phyloP scores from a whole-genome alignment of 2,888 invertebrate genomes.

The Spodoptera littoralis region DNA sequence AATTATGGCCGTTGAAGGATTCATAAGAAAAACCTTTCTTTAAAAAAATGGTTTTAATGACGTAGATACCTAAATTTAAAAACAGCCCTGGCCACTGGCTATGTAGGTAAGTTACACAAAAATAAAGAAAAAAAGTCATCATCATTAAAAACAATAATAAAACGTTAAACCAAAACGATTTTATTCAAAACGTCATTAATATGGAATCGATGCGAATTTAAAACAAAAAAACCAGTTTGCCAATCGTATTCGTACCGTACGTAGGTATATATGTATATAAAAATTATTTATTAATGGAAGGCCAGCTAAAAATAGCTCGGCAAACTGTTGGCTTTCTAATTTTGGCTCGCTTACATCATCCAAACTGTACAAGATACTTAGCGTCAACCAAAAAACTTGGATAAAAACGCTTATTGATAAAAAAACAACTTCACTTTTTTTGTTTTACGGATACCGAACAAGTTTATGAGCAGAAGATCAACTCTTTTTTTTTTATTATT shows the following conservation, averaged over 20 bases:
- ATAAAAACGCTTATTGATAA: slow-evolving; percentile 52
- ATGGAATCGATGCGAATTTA: slow-evolving; percentile 1
- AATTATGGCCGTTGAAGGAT: too few species aligned
- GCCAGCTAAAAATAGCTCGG: slow-evolving; percentile 52
- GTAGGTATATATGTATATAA: slow-evolving; percentile 19
- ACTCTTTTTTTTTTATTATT: neutral
- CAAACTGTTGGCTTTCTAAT: slow-evolving; percentile 53
- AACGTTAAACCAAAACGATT: too few species aligned
- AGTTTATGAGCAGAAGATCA: slow-evolving; percentile 11
- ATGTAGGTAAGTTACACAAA: too few species aligned
- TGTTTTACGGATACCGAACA: neutral
- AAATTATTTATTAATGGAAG: slow-evolving; percentile 45
- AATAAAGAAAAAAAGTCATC: too few species aligned
- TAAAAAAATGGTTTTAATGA: too few species aligned
- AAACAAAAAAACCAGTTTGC: slow-evolving; percentile 43
- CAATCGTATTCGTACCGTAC: too few species aligned
- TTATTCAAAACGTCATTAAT: too few species aligned
- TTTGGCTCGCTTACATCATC: slow-evolving; percentile 57
- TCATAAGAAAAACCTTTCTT: too few species aligned
- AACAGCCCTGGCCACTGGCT: too few species aligned
- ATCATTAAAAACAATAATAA: too few species aligned
- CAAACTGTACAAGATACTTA: slow-evolving; percentile 54
- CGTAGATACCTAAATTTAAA: too few species aligned
- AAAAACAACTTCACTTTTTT: slow-evolving; percentile 47
- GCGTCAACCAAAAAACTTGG: slow-evolving; percentile 39